Base-by-base conservation (phyloP, 2,888 invertebrate genomes). In the Netelia virgata region DNA sequence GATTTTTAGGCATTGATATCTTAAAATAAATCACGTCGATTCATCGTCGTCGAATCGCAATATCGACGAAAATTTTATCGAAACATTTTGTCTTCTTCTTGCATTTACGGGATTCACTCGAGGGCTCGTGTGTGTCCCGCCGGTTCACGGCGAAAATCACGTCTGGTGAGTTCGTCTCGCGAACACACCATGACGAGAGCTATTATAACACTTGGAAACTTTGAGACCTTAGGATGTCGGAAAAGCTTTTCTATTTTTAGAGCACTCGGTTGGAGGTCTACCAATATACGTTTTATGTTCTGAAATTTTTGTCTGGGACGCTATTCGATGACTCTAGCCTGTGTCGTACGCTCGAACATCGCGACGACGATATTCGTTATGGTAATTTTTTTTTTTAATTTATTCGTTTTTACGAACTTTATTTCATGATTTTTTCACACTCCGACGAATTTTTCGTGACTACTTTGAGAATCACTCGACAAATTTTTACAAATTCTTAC, bases 171-270 rank as follows among this genome's bases (percentile, higher is more conserved):
- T 18, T 28, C 66, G 28, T 75, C 55, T 43, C 53, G 41, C 59
- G 41, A 73, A 68, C 73, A 80, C 74, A 74, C 77, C 83, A 83
- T 83, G 80, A 82, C 82, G 68, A 74, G 43, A 74, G 78, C 83
- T 80, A 80, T 76, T 68, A 76, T 76, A 70, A 84, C 70, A 59
- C 79, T 82, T 41, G 80, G 87, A 87, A 89, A 89, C 87, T 89
- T 87, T 87, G 88, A 89, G 88, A 89, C 89, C 86, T 89, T 88
- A 89, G 88, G 88, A 88, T 88, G 87, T 88, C 82, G 89, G 88
- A 92, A 92, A 89, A 92, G 88, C 86, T 82, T 57, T 57, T 91
- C 92, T 93, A 93, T 93, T 92, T 92, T 91, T 93, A 93, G 92
- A 88, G 70, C 76, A 86, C 91, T 89, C 88, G 86, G 88, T 92